These are phyloP conservation scores for Anas platyrhynchos DNA, from an alignment of 2,113 vertebrate genomes.

Conservation along the genomic window DNA sequence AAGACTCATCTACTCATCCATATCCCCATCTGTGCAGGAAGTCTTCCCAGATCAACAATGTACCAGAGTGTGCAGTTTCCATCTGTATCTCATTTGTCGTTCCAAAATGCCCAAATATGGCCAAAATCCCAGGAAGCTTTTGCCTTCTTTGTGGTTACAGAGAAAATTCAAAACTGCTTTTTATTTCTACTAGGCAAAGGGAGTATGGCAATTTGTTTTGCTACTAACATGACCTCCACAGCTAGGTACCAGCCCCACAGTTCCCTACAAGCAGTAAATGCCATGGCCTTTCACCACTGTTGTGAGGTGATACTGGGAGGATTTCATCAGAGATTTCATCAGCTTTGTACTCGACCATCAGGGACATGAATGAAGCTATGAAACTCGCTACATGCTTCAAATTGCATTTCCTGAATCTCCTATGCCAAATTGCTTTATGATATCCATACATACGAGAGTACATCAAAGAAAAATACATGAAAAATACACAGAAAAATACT, in stretches of 20 bases:
- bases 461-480: not conserved
- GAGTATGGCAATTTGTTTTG: not conserved
- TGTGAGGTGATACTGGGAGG: not conserved
- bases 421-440: not conserved
- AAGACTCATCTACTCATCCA: not conserved
- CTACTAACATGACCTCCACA: not conserved
- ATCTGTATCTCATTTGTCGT: not conserved
- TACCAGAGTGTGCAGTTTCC: not conserved
- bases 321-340: fast-evolving
- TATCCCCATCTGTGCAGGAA: not conserved
- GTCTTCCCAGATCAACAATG: not conserved
- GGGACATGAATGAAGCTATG: not conserved
- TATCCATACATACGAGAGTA: not conserved
- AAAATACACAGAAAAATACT: not conserved
- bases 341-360: not conserved
- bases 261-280: not conserved
- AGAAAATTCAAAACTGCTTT: not conserved
- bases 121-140: not conserved
- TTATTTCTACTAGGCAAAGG: not conserved
- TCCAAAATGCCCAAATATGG: not conserved
- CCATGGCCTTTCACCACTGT: fast-evolving
- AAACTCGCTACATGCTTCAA: not conserved
- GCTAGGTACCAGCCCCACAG: not conserved
- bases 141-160: not conserved
- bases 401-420: not conserved